These are phyloP conservation scores for Aphidius gifuensis DNA, from an alignment of 1,140 invertebrate genomes.

Conservation along the genomic window DNA sequence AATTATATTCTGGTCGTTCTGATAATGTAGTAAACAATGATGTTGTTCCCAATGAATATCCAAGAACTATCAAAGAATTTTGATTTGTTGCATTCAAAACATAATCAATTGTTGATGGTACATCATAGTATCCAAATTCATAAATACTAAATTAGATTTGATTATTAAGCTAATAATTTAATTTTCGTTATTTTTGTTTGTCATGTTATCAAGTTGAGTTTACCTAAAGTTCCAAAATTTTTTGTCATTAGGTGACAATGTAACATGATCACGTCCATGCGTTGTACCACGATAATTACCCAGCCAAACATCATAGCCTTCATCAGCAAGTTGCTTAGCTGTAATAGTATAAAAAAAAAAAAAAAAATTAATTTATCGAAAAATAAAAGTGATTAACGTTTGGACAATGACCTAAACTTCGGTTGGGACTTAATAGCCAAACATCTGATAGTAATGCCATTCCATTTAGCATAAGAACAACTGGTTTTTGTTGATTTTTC, in stretches of 20 bases:
- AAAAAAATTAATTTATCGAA: not conserved
- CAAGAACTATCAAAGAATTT: not conserved
- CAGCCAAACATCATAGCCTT: constrained; percentile 57
- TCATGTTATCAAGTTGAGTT: not conserved
- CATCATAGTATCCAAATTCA: not conserved
- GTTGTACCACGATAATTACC: constrained; percentile 54
- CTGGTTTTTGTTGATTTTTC: not conserved
- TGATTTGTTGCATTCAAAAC: not conserved
- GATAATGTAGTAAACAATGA: not conserved
- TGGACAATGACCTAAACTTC: not conserved
- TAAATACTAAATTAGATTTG: not conserved
- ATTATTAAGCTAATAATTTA: no score
- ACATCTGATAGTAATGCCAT: not conserved
- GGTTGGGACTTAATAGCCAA: not conserved
- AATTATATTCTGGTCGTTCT: not conserved
- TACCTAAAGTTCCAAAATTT: constrained; percentile 56
- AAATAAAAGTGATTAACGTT: no score
- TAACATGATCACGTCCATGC: constrained; percentile 45
- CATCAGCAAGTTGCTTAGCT: constrained; percentile 39
- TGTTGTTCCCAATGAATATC: not conserved
- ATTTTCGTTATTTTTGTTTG: not conserved
- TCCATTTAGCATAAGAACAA: not conserved
- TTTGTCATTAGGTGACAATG: constrained; percentile 37
- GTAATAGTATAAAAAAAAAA: not conserved
- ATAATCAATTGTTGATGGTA: not conserved